Percentiles rank a stretch among this genome's conserved stretches.
Conservation (phyloP, 30 jellyfish, hydroid and myxozoan genomes). For the Hydractinia symbiolongicarpus region DNA sequence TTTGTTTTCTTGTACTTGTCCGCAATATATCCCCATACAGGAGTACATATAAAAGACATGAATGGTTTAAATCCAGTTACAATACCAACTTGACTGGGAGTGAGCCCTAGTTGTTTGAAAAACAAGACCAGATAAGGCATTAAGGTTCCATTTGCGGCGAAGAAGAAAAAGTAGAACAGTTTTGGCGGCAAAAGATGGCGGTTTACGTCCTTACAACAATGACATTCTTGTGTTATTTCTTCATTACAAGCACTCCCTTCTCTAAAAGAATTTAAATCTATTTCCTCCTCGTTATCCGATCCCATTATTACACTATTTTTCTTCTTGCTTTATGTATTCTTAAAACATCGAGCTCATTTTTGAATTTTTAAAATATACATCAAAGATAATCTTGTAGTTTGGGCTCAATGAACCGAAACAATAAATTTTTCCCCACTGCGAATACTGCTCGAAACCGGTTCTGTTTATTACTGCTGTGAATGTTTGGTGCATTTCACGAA, state of each 20-base stretch:
- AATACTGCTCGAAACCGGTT: too few species aligned
- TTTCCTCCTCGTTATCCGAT: background rate
- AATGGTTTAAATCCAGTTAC: conserved; percentile 93
- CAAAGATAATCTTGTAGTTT: too few species aligned
- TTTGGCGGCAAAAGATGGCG: conserved; percentile 58
- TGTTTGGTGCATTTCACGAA: too few species aligned
- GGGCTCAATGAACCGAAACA: too few species aligned
- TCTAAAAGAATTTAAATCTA: background rate
- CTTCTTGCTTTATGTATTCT: too few species aligned
- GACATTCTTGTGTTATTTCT: conserved; percentile 29
- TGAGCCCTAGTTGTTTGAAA: conserved; percentile 74
- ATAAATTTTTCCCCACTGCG: too few species aligned
- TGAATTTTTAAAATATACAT: too few species aligned
- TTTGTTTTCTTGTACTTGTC: conserved; percentile 65
- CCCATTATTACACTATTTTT: too few species aligned
- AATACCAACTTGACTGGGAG: conserved; percentile 86
- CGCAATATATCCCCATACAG: conserved; percentile 92
- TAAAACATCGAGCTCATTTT: too few species aligned
- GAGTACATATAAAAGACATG: conserved; percentile 76
- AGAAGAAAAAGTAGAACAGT: conserved; percentile 80
- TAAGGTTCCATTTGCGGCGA: conserved; percentile 79
- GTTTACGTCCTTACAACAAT: conserved; percentile 52
- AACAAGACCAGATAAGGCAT: conserved; percentile 75
- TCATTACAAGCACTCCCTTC: background rate
- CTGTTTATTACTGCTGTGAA: too few species aligned